phyloP scores from a whole-genome alignment of 2,797 vertebrate genomes.

The Sylvilagus floridanus region DNA sequence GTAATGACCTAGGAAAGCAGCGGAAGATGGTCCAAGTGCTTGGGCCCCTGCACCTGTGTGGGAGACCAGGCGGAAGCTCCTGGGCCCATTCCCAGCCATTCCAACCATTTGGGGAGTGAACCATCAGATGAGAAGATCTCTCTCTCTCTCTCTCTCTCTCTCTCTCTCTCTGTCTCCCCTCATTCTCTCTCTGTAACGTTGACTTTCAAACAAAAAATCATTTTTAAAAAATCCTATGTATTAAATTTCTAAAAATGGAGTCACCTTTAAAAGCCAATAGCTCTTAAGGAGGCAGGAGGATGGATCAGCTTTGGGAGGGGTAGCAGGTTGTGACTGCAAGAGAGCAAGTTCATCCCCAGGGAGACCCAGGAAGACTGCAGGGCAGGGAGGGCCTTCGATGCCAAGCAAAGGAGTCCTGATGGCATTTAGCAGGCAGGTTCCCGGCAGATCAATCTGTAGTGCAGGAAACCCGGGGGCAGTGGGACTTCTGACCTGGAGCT shows the following conservation, averaged over 20 bases:
- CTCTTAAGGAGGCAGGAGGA: background rate
- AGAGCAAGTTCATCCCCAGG: background rate
- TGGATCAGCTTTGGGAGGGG: background rate
- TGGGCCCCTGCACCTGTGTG: too few relatives aligned
- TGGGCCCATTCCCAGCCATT: too few relatives aligned
- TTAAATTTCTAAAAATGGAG: constrained; percentile 40
- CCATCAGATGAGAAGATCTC: too few relatives aligned
- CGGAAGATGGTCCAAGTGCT: too few relatives aligned
- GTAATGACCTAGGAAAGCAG: too few relatives aligned
- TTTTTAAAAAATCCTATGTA: background rate
- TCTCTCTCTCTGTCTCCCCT: too few relatives aligned
- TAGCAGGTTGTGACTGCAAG: too few relatives aligned
- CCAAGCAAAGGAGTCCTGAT: background rate
- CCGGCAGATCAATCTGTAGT: background rate
- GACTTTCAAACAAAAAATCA: too few relatives aligned
- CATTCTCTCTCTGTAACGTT: too few relatives aligned
- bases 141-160: too few relatives aligned
- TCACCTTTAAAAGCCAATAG: background rate
- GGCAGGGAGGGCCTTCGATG: background rate
- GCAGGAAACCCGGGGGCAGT: background rate
- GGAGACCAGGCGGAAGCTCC: too few relatives aligned
- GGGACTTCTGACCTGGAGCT: background rate
- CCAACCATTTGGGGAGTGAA: too few relatives aligned
- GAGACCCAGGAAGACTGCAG: background rate
- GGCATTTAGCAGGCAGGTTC: background rate